A percentile compares a stretch with the other conserved stretches of the same genome.
Conservation (phyloP, 2,888 invertebrate species). For the Troilus luridus region DNA sequence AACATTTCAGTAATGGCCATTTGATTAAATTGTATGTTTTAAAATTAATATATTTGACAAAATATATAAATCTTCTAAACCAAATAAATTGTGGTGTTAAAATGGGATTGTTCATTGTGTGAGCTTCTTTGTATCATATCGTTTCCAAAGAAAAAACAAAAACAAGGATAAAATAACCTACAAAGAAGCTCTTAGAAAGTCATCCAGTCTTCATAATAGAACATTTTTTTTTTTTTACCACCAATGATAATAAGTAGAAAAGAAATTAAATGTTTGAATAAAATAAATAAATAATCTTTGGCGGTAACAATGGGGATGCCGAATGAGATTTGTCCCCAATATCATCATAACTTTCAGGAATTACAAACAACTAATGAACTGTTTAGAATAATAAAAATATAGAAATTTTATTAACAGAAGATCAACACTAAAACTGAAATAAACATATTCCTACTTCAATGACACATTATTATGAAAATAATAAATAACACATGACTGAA, state of each 20-base stretch:
- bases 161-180: constrained; percentile 2
- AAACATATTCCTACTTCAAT: background rate
- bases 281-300: background rate
- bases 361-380: background rate
- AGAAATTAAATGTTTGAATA: background rate
- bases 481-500: background rate
- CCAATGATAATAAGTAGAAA: background rate
- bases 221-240: background rate
- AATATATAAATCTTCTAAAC: background rate
- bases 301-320: background rate
- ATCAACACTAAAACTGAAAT: background rate
- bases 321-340: background rate
- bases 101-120: background rate
- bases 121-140: background rate
- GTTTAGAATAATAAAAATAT: background rate
- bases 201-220: background rate
- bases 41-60: background rate
- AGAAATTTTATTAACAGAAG: background rate
- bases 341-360: background rate
- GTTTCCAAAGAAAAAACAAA: background rate
- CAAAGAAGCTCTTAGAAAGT: background rate
- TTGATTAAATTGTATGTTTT: background rate
- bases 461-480: background rate
- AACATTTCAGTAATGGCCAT: background rate
- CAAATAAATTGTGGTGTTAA: background rate